These are phyloP conservation scores for Papilio elwesi DNA, from an alignment of 2,888 invertebrate genomes.

Conservation along the genomic window DNA sequence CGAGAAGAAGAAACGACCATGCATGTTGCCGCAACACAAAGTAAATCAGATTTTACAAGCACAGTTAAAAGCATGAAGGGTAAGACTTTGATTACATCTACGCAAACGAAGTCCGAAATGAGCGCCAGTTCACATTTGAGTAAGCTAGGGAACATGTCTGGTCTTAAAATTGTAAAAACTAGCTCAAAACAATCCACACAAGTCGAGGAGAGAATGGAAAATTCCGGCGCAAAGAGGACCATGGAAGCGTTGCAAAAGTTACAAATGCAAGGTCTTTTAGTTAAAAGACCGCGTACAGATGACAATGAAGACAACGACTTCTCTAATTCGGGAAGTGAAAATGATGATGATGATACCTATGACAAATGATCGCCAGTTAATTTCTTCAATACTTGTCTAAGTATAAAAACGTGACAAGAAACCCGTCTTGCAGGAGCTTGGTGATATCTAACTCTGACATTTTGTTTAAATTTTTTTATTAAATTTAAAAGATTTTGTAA, in stretches of 20 bases:
- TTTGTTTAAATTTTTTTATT: background rate
- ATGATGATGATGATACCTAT: constrained; percentile 55
- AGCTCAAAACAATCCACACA: constrained; percentile 63
- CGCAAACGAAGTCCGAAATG: constrained; percentile 68
- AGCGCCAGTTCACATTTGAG: constrained; percentile 64
- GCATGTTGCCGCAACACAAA: constrained; percentile 62
- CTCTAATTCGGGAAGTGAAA: constrained; percentile 54
- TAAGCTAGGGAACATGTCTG: constrained; percentile 64
- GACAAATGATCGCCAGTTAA: constrained; percentile 35
- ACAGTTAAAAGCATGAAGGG: constrained; percentile 66
- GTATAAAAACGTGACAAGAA: background rate
- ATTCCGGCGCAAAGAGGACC: constrained; percentile 62
- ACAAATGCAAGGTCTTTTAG: constrained; percentile 73
- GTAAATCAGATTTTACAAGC: constrained; percentile 62
- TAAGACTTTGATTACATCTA: constrained; percentile 62
- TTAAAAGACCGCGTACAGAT: constrained; percentile 73
- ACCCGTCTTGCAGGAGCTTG: background rate
- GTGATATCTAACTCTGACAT: background rate
- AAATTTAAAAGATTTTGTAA: background rate
- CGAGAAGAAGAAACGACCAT: constrained; percentile 51
- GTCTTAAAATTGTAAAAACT: constrained; percentile 67
- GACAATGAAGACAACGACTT: constrained; percentile 59
- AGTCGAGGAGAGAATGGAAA: constrained; percentile 66
- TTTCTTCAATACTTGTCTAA: background rate
- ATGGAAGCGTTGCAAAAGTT: constrained; percentile 76